Percentiles rank a stretch among this genome's conserved stretches.
These are phyloP conservation scores for Cinara cedri DNA, from an alignment of 2,888 invertebrate species.

Conservation along the genomic window DNA sequence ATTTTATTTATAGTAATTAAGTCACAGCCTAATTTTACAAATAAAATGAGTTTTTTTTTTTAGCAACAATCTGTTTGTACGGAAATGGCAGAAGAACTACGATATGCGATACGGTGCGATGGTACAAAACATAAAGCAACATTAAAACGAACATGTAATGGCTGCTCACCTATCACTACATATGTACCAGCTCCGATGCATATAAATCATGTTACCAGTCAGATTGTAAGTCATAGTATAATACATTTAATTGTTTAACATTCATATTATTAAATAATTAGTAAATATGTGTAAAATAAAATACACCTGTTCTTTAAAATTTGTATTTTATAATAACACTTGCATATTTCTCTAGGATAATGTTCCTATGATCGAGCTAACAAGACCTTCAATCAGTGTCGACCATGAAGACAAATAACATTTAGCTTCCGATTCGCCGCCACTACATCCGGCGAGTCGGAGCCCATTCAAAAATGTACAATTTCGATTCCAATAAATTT, in stretches of 20 bases:
- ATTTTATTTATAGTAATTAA: background rate
- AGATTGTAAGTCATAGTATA: conserved; percentile 35
- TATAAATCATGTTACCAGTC: conserved; percentile 50
- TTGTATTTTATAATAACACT: background rate
- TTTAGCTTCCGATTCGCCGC: conserved; percentile 52
- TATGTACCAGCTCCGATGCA: conserved; percentile 67
- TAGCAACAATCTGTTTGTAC: conserved; percentile 83
- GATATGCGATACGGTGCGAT: conserved; percentile 87
- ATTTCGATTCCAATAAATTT: conserved; percentile 55
- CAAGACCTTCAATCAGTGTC: conserved; percentile 43
- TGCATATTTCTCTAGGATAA: conserved; percentile 33
- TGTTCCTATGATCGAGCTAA: conserved; percentile 53
- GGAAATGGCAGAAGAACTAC: conserved; percentile 90
- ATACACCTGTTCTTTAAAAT: background rate
- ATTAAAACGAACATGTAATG: conserved; percentile 75
- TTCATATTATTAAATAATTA: background rate
- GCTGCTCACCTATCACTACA: conserved; percentile 76
- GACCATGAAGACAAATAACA: conserved; percentile 52
- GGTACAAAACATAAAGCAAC: conserved; percentile 84
- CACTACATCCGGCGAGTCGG: conserved; percentile 56
- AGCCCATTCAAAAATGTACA: conserved; percentile 57
- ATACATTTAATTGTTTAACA: background rate
- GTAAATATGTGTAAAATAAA: background rate
- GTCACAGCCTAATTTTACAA: background rate
- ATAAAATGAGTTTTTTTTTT: conserved; percentile 7